These are phyloP conservation scores for Caenorhabditis wallacei DNA, from an alignment of 2,888 invertebrate species.

Conservation along the genomic window DNA sequence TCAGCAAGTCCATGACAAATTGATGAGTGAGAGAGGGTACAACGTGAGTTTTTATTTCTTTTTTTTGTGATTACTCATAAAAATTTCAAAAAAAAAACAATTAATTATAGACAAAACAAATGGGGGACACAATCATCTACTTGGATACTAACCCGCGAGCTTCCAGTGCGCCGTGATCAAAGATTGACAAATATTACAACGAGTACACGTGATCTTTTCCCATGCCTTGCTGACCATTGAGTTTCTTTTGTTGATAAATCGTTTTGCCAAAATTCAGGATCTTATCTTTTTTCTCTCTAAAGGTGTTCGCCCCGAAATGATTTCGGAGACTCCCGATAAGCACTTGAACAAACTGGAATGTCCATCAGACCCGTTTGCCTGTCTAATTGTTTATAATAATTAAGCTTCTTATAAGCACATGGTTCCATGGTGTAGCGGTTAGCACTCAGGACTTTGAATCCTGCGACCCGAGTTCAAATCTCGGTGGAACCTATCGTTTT, in stretches of 20 bases:
- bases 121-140: neutral
- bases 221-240: too few relatives aligned
- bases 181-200: too few relatives aligned
- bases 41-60: neutral
- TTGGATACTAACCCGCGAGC: neutral
- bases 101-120: neutral
- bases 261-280: too few relatives aligned
- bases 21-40: neutral
- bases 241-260: too few relatives aligned
- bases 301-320: too few relatives aligned
- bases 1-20: neutral
- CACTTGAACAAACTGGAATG: neutral
- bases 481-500: constrained; percentile 74
- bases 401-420: neutral
- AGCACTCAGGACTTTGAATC: constrained; percentile 77
- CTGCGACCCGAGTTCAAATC: constrained; percentile 77
- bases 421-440: constrained; percentile 76
- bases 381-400: neutral
- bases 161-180: too few relatives aligned
- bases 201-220: neutral
- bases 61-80: too few relatives aligned
- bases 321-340: neutral
- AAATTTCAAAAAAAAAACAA: neutral
- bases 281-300: neutral
- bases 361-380: neutral